Percentiles rank a stretch among this genome's conserved stretches.
Evolutionary conservation across 2,797 vertebrate species (phyloP).

Genomic region (Pteropus rufus): DNA sequence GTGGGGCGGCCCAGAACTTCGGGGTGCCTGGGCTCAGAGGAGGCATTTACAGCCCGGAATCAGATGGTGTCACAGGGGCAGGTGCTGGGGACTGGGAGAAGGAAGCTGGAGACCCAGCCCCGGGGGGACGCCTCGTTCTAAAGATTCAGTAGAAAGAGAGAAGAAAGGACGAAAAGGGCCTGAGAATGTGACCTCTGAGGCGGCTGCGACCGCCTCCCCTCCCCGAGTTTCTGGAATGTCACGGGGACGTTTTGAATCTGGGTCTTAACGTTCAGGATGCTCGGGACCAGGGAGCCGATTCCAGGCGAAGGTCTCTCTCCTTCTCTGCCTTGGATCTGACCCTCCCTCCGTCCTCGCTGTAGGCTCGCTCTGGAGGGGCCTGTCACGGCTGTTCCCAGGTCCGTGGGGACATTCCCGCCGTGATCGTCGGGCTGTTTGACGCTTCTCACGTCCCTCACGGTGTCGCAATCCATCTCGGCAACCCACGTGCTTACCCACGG

Average conservation of each 20-base stretch:
- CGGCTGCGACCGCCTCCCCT: not conserved
- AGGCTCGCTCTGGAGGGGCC: not conserved
- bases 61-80: not conserved
- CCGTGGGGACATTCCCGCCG: too few relatives aligned
- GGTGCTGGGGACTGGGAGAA: not conserved
- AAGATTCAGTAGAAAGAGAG: not conserved
- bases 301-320: not conserved
- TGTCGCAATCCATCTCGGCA: too few relatives aligned
- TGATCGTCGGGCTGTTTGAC: too few relatives aligned
- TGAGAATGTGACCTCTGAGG: not conserved
- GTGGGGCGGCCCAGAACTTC: not conserved
- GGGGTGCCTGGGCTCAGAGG: not conserved
- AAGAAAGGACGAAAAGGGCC: not conserved
- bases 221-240: not conserved
- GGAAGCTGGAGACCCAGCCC: not conserved
- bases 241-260: not conserved
- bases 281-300: not conserved
- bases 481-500: too few relatives aligned
- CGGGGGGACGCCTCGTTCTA: not conserved
- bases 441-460: too few relatives aligned
- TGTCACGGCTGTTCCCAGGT: too few relatives aligned
- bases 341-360: not conserved
- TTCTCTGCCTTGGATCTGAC: not conserved
- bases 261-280: not conserved
- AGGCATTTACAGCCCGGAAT: not conserved